Evolutionary conservation across 2,113 vertebrate genomes (phyloP), one percentile per base, ranked within the genome.

Genomic region (Dryoscopus gambensis): DNA sequence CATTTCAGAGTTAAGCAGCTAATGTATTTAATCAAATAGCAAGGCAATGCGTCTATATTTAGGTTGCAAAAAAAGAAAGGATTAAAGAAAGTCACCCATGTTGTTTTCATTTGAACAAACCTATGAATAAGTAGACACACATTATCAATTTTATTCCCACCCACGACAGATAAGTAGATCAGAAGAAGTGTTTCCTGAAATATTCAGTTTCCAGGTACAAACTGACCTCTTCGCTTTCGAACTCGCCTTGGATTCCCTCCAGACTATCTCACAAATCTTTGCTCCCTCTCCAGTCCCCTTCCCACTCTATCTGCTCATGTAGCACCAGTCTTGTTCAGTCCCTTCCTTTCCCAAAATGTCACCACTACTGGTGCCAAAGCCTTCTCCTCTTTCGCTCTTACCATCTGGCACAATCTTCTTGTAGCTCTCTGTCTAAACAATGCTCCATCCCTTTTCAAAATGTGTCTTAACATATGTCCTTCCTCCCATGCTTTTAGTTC

Each of bases 401-500:
- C 95, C 96, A 97, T 96, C 96, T 96, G 96, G 92, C 83, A 87
- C 22, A 70, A 46, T 90, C 95, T 93, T 92, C 96, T 92, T 53
- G 79, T 82, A 96, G 90, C 90, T 94, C 95, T 93, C 96, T 96
- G 92, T 96, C 92, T 96, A 96, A 95, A 95, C 95, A 94, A 96
- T 97, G 80, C 95, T 90, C 92, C 80, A 96, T 96, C 93, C 96
- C 90, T 96, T 90, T 90, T 94, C 92, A 94, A 94, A 96, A 96
- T 94, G 89, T 96, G 90, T 95, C 93, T 96, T 94, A 97, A 95
- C 96, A 96, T 97, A 97, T 97, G 96, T 96, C 96, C 96, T 96
- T 96, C 95, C 95, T 97, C 95, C 93, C 94, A 95, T 97, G 94
- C 94, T 96, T 96, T 91, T 96, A 65, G 69, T 96, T 95, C 95